Percentiles rank a stretch among this genome's conserved stretches.
phyloP scores from a whole-genome alignment of 2,797 vertebrate genomes.

The Tragelaphus oryx region DNA sequence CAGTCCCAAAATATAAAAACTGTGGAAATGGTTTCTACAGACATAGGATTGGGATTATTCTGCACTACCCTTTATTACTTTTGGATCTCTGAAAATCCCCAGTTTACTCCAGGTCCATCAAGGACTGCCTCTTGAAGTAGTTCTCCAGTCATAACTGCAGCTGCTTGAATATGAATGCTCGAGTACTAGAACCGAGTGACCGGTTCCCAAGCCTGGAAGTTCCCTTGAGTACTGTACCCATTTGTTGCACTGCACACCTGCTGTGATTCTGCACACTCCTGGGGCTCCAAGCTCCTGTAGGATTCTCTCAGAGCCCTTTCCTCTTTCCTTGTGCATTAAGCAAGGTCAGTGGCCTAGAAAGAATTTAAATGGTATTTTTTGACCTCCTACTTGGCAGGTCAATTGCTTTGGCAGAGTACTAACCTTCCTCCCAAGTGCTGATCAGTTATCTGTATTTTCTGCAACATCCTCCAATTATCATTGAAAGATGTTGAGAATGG shows the following conservation, averaged over 20 bases:
- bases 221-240: background rate
- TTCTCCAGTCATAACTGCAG: background rate
- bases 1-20: background rate
- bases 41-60: background rate
- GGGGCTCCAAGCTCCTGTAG: accelerated
- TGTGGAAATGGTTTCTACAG: background rate
- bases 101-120: background rate
- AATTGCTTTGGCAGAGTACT: conserved; percentile 42
- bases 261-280: background rate
- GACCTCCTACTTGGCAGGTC: conserved; percentile 27
- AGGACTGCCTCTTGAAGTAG: background rate
- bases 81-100: background rate
- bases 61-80: background rate
- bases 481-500: background rate
- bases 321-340: background rate
- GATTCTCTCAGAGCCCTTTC: background rate
- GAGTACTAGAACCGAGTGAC: background rate
- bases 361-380: conserved; percentile 47
- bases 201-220: background rate
- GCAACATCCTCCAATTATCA: conserved; percentile 18
- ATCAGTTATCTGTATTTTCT: conserved; percentile 34
- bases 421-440: conserved; percentile 3
- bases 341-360: background rate
- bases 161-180: too few species aligned
- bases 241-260: accelerated